A percentile compares a stretch with the other conserved stretches of the same genome.
Evolutionary conservation across 23 tunicate species (phyloP).

Genomic region (Halocynthia roretzi): DNA sequence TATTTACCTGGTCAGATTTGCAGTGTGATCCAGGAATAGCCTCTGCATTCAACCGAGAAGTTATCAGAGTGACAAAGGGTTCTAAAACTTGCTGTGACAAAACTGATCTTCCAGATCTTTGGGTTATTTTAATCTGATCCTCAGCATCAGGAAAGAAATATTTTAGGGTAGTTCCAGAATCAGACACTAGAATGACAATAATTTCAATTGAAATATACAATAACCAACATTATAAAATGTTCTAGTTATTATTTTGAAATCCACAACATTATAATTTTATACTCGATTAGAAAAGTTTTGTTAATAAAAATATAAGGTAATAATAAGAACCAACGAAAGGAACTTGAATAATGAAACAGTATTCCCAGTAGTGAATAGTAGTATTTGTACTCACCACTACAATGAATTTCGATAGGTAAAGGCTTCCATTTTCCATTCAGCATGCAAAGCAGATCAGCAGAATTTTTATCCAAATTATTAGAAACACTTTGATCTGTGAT

Average conservation of each 20-base stretch:
- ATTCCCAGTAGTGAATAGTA: neutral
- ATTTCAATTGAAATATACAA: neutral
- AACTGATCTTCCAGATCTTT: neutral
- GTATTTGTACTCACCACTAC: constrained; percentile 20
- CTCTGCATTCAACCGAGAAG: constrained; percentile 1
- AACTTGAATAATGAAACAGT: neutral
- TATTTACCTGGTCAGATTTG: neutral
- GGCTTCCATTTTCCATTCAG: constrained; percentile 62
- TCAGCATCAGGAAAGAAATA: neutral
- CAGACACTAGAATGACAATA: neutral
- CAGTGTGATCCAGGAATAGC: constrained; percentile 15
- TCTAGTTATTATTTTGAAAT: too few species aligned
- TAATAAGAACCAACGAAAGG: neutral
- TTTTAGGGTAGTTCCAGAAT: neutral
- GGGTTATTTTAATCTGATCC: neutral
- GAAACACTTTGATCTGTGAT: neutral
- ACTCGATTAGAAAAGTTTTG: too few species aligned
- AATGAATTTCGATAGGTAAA: constrained; percentile 14
- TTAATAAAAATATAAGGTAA: too few species aligned
- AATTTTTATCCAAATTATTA: neutral
- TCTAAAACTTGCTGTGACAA: neutral
- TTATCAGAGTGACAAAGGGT: neutral
- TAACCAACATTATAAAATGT: neutral
- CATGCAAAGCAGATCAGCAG: constrained; percentile 15
- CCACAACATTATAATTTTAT: too few species aligned